A percentile compares a stretch with the other conserved stretches of the same genome.
Conservation (phyloP, 2,113 vertebrate species). For the Cromileptes altivelis region DNA sequence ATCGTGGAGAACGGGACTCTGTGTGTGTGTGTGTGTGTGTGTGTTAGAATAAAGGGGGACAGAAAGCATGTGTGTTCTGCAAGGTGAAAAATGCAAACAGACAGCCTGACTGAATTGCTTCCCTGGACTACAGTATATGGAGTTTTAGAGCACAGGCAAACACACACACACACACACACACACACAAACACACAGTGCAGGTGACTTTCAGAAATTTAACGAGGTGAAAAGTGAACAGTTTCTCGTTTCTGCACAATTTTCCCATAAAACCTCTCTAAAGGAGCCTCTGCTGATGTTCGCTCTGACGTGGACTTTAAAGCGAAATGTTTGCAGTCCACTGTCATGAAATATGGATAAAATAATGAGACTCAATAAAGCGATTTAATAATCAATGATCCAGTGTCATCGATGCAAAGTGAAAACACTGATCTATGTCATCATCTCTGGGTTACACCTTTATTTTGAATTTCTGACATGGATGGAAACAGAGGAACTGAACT, state of each 20-base stretch:
- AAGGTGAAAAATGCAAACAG: constrained; percentile 25
- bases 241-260: not conserved
- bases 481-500: too few relatives aligned
- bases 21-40: constrained; percentile 16
- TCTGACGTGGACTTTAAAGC: too few relatives aligned
- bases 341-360: too few relatives aligned
- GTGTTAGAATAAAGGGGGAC: not conserved
- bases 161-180: not conserved
- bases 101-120: constrained; percentile 41
- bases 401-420: too few relatives aligned
- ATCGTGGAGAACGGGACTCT: not conserved
- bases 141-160: not conserved
- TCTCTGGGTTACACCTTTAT: too few relatives aligned
- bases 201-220: constrained; percentile 24
- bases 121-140: constrained; percentile 19
- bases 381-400: too few relatives aligned
- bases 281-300: too few relatives aligned
- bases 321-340: too few relatives aligned
- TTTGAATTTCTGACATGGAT: too few relatives aligned
- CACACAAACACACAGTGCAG: not conserved
- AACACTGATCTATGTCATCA: too few relatives aligned
- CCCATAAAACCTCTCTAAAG: not conserved
- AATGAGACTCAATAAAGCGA: too few relatives aligned
- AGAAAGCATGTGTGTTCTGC: not conserved
- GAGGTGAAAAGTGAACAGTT: not conserved